Evolutionary conservation across 2,888 invertebrate genomes (phyloP).

Genomic region (Eristalis pertinax): DNA sequence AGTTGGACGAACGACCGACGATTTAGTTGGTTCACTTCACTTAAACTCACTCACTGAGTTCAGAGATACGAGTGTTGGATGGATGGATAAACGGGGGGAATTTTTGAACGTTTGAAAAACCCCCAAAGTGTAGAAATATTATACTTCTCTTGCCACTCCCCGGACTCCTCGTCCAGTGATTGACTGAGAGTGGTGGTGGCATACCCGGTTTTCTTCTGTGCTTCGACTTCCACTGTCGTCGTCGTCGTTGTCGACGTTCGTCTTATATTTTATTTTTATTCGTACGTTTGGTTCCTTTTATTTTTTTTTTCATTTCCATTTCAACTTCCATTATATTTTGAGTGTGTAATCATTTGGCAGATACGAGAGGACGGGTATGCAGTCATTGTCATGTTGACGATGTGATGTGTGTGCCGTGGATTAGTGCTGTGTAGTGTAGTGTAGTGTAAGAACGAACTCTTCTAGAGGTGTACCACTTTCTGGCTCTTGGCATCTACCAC

Average conservation of each 20-base stretch:
- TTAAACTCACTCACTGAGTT: conserved; percentile 65
- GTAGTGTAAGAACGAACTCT: conserved; percentile 57
- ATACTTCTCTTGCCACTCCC: conserved; percentile 3
- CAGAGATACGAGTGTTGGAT: conserved; percentile 55
- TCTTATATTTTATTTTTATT: conserved; percentile 62
- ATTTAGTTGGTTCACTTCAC: conserved; percentile 71
- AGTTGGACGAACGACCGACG: conserved; percentile 47
- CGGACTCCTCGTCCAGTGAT: background rate
- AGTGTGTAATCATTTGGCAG: conserved; percentile 69
- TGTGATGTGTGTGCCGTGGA: conserved; percentile 57
- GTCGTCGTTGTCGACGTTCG: conserved; percentile 54
- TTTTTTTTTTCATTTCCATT: conserved; percentile 40
- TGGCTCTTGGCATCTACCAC: conserved; percentile 1
- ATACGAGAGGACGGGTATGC: conserved; percentile 56
- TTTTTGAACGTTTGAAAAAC: conserved; percentile 55
- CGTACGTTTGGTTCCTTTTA: conserved; percentile 22
- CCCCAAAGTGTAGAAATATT: conserved; percentile 61
- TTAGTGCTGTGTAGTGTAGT: conserved; percentile 52
- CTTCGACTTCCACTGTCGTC: conserved; percentile 30
- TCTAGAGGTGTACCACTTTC: conserved; percentile 44
- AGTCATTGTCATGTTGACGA: conserved; percentile 68
- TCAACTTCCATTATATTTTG: conserved; percentile 68
- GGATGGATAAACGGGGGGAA: conserved; percentile 55
- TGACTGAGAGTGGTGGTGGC: conserved; percentile 41
- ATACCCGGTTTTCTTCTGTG: conserved; percentile 57